Percentiles rank a stretch among this genome's conserved stretches.
Conservation (phyloP, 2,113 vertebrate species). For the Diglossa brunneiventris region DNA sequence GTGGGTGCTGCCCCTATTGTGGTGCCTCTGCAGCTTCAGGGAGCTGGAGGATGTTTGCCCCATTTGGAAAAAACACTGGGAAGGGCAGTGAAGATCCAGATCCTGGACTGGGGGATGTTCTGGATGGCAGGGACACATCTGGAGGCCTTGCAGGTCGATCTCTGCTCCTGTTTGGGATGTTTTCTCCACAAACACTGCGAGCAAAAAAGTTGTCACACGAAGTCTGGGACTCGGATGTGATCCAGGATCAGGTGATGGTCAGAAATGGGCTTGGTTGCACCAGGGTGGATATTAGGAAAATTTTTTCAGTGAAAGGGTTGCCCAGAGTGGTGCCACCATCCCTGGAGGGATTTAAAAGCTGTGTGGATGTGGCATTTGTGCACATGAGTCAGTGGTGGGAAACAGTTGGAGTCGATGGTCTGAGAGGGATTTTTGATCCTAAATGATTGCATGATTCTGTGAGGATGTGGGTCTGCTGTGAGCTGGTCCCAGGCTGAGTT, state of each 20-base stretch:
- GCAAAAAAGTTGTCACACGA: rapidly evolving
- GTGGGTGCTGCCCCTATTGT: too few species aligned
- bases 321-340: neutral
- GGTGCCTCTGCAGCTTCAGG: neutral
- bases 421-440: neutral
- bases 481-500: neutral
- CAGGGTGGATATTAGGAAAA: neutral
- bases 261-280: neutral
- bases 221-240: neutral
- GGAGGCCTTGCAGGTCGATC: neutral
- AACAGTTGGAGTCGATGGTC: rapidly evolving
- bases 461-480: neutral
- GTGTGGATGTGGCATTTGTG: neutral
- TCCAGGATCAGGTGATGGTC: neutral
- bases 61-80: neutral
- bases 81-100: rapidly evolving
- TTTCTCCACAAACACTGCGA: neutral
- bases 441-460: neutral
- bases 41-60: neutral
- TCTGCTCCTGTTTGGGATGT: neutral
- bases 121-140: neutral
- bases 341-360: neutral
- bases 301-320: neutral
- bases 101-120: neutral
- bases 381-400: neutral